phyloP scores from a whole-genome alignment of 2,888 invertebrate genomes.

The Tribolium freemani region DNA sequence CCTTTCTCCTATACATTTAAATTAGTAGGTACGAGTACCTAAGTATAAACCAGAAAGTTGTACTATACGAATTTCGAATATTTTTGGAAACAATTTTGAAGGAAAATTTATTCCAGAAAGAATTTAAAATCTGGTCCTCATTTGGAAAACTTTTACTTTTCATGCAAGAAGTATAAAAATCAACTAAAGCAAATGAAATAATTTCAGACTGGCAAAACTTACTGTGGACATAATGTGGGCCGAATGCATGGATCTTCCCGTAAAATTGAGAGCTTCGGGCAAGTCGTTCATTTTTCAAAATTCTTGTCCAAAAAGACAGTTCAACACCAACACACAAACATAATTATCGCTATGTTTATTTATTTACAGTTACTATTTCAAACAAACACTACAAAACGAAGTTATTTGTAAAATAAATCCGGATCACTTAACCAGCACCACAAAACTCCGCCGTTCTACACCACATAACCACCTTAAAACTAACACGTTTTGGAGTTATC shows the following conservation, averaged over 20 bases:
- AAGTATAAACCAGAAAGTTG: too few relatives aligned
- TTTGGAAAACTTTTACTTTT: too few relatives aligned
- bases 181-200: too few relatives aligned
- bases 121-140: too few relatives aligned
- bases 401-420: conserved; percentile 25
- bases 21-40: too few relatives aligned
- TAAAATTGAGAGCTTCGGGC: conserved; percentile 59
- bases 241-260: conserved; percentile 51
- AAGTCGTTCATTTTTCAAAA: conserved; percentile 55
- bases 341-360: conserved; percentile 13
- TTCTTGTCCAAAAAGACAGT: conserved; percentile 9
- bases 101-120: too few relatives aligned
- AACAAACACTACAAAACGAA: conserved; percentile 26
- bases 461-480: neutral
- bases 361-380: conserved; percentile 23
- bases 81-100: too few relatives aligned
- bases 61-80: too few relatives aligned
- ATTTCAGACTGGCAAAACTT: conserved; percentile 20
- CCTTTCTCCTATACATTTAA: too few relatives aligned
- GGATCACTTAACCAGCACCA: conserved; percentile 15
- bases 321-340: conserved; percentile 8
- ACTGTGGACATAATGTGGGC: conserved; percentile 53
- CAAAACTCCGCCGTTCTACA: neutral
- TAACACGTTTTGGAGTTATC: neutral
- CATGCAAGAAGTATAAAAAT: too few relatives aligned